Conservation (phyloP, 2,888 invertebrate species). For the Calliphora vomitoria region DNA sequence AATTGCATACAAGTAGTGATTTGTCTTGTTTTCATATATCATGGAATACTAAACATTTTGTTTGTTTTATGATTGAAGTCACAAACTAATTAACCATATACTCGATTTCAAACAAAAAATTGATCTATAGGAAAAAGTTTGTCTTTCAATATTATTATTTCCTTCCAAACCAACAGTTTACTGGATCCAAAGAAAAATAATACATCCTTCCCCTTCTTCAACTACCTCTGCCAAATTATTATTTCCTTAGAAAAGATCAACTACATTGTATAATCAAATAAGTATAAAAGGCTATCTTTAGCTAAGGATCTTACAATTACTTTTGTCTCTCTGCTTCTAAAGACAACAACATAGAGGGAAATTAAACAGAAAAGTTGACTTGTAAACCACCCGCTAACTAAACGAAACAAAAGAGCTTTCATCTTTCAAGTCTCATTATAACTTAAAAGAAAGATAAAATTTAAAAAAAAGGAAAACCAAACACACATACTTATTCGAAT, state of each 20-base stretch:
- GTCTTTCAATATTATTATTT: too few species aligned
- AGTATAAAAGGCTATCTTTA: constrained; percentile 71
- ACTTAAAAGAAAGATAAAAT: constrained; percentile 54
- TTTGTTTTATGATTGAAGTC: too few species aligned
- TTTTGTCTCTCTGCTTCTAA: constrained; percentile 30
- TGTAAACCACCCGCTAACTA: constrained; percentile 67
- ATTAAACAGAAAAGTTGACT: constrained; percentile 39
- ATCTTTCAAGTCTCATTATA: constrained; percentile 71
- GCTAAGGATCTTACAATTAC: constrained; percentile 62
- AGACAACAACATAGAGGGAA: constrained; percentile 37
- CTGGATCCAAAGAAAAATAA: not conserved
- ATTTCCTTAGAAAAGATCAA: constrained; percentile 24
- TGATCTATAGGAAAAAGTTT: too few species aligned
- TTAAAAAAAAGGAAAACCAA: not conserved
- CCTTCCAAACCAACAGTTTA: too few species aligned
- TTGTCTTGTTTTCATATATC: too few species aligned
- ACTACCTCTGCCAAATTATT: not conserved
- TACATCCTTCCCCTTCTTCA: not conserved
- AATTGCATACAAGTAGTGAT: too few species aligned
- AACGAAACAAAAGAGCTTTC: constrained; percentile 57
- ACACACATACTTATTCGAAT: not conserved
- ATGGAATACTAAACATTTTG: too few species aligned
- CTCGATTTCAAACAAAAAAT: too few species aligned
- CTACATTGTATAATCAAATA: constrained; percentile 31
- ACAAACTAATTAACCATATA: too few species aligned